Base-by-base conservation (phyloP, 2,113 vertebrate species). In the Sitta europaea region DNA sequence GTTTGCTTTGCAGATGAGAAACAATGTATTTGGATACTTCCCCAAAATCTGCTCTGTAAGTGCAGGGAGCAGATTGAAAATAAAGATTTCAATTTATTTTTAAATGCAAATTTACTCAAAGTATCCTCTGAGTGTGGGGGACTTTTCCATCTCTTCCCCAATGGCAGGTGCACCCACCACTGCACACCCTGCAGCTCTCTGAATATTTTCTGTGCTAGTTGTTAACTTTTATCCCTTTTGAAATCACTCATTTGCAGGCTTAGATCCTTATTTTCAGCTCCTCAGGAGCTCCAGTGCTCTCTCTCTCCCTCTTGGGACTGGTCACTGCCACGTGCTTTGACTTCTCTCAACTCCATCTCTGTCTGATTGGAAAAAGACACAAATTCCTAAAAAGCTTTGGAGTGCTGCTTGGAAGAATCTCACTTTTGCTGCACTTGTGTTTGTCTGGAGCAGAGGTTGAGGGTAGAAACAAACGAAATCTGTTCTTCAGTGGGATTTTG, bases 1-100 rank as follows among this genome's bases (percentile, higher is more conserved):
- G 48, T 85, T 93, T 75, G 18, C 42, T 40, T 48, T 78, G 79
- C 89, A 81, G 73, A 47, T 63, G 48, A 77, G 72, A 20, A 86
- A 36, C 54, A 36, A 77, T 80, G 42, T 88, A 3, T 50, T 58
- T 13, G 25, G 47, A 13, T 61, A 35, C 25, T 77, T 86, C 65
- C 38, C 8, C 61, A n/a, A 65, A 67, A 59, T 16, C n/a, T 58
- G 18, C 15, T 55, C 54, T 59, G 13, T 47, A 80, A 81, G 25
- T 43, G 33, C 21, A 66, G 36, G 29, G 20, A 74, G 29, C 45
- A 40, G 12, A 27, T 28, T 77, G 33, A 28, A 25, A 63, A n/a
- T 5, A n/a, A 53, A 74, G 5, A 42, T 36, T 36, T 25, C 6
- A 13, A 17, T 14, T 24, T 24, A 31, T 74, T 58, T 85, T 55